phyloP scores from a whole-genome alignment of 1,140 invertebrate species.

The Drosophila novamexicana region DNA sequence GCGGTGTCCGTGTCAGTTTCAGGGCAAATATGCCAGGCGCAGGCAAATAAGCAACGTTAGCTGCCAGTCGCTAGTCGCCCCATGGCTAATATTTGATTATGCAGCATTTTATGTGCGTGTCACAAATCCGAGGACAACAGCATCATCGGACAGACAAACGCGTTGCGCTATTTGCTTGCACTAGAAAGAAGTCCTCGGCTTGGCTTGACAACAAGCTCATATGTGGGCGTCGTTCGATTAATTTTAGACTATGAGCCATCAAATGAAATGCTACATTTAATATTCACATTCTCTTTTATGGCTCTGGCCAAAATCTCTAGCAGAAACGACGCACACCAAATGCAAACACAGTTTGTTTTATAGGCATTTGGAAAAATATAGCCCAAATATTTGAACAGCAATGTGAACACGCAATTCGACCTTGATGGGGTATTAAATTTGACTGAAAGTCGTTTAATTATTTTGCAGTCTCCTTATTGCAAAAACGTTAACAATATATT shows the following conservation, averaged over 20 bases:
- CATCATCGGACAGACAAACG: conserved; percentile 2
- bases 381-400: conserved; percentile 38
- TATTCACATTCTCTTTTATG: conserved; percentile 34
- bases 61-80: conserved; percentile 37
- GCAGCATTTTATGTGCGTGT: conserved; percentile 73
- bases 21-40: conserved; percentile 72
- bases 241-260: conserved; percentile 58
- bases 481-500: too few species aligned
- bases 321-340: not conserved
- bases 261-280: conserved; percentile 43
- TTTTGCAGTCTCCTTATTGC: not conserved
- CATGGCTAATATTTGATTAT: conserved; percentile 74
- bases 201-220: not conserved
- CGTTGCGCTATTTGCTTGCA: conserved; percentile 43
- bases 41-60: conserved; percentile 62
- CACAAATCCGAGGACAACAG: conserved; percentile 25
- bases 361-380: conserved; percentile 13
- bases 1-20: conserved; percentile 60
- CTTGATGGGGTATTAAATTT: conserved; percentile 33
- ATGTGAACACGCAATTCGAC: not conserved
- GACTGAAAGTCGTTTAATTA: not conserved
- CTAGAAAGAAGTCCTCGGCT: conserved; percentile 3
- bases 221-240: conserved; percentile 40
- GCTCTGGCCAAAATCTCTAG: conserved; percentile 23
- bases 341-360: conserved; percentile 17